Evolutionary conservation across 2,797 vertebrate genomes (phyloP), one percentile per base, ranked within the genome.

Genomic region (Centropyge bicolor): DNA sequence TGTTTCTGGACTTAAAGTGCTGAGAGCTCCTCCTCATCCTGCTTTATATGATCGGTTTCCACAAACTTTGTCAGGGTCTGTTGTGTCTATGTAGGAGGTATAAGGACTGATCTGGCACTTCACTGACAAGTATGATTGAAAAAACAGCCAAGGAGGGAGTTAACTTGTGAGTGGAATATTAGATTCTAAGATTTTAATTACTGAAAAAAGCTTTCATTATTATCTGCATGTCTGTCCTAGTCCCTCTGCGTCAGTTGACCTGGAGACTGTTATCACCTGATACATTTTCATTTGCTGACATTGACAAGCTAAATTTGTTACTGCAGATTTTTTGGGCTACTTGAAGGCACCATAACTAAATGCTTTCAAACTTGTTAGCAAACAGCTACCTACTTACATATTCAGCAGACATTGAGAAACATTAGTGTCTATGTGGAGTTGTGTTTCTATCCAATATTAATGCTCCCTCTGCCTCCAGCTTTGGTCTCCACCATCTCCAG

Each of bases 121-220:
- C n/a, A 40, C 1, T 20, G 49, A 61, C 48, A 78, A 66, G 24
- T 52, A 24, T 51, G 51, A 27, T 46, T 56, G 70, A 70, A 83
- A 79, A 81, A 61, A 77, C 13, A 67, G 74, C 81, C 75, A 82
- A 27, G n/a, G n/a, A n/a, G n/a, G n/a, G 45, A 45, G 31, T 70
- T 74, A 54, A 69, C 76, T 14, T 40, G 38, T 40, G 45, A 46
- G 45, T 19, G 10, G 45, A 46, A 46, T 3, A 46, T 46, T 70
- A 4, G 13, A 56, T 54, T 63, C 38, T 38, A 16, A 43, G 38
- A 65, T 31, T 31, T 31, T 31, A 31, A 31, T 31, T 31, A 31
- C 27, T 31, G 27, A 31, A 31, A 31, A 31, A 31, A 31, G 27
- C 27, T 31, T 31, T 31, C 27, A 31, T 31, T 31, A 31, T 31